phyloP scores from a whole-genome alignment of 2,888 invertebrate species.

The Sinohyriopsis cumingii region DNA sequence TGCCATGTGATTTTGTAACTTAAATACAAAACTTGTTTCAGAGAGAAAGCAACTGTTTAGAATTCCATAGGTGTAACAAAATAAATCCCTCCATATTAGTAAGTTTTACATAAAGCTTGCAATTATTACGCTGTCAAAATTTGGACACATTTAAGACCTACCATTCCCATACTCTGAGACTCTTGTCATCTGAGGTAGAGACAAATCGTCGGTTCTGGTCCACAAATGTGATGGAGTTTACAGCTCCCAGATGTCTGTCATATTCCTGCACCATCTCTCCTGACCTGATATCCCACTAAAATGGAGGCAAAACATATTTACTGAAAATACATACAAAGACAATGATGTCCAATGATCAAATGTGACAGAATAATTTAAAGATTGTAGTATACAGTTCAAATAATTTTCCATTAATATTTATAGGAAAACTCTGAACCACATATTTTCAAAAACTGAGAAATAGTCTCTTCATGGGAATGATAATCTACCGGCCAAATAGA shows the following conservation, averaged over 20 bases:
- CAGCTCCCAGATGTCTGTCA: conserved; percentile 98
- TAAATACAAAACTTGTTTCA: no score
- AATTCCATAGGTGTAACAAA: no score
- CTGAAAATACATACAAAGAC: not conserved
- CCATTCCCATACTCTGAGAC: conserved; percentile 99
- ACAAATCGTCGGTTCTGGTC: conserved; percentile 98
- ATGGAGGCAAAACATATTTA: conserved; percentile 27
- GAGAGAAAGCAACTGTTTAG: no score
- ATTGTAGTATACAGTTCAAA: not conserved
- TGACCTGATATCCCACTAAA: conserved; percentile 94
- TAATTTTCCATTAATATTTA: not conserved
- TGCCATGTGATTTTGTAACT: no score
- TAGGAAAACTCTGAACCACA: not conserved
- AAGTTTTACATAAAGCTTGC: not conserved
- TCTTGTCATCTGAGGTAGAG: conserved; percentile 99
- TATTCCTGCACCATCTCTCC: conserved; percentile 98
- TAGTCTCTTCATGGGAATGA: no score
- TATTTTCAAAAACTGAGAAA: no score
- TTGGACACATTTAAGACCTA: conserved; percentile 68
- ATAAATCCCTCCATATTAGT: no score
- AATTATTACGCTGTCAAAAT: not conserved
- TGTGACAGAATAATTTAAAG: not conserved
- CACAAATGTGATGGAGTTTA: conserved; percentile 99
- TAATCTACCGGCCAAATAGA: no score
- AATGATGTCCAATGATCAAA: not conserved